These are phyloP conservation scores for Xanthia icteritia DNA, from an alignment of 2,888 invertebrate genomes.

Conservation along the genomic window DNA sequence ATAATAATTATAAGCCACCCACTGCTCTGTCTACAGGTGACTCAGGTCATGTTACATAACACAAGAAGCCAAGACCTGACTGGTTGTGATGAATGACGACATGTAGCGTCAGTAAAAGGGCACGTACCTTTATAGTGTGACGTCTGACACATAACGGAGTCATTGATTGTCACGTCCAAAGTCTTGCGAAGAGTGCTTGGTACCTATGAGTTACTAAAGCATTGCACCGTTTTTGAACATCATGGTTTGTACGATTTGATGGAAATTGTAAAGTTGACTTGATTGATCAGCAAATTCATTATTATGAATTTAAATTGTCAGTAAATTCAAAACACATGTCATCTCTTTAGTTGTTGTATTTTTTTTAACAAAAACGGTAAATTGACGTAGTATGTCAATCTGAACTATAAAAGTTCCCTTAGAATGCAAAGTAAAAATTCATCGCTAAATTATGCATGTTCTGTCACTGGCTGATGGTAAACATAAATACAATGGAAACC, in stretches of 20 bases:
- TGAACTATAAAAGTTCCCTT: not conserved
- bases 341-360: not conserved
- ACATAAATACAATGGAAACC: not conserved
- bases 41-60: constrained; percentile 43
- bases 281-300: not conserved
- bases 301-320: not conserved
- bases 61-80: constrained; percentile 45
- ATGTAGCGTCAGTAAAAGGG: constrained; percentile 49
- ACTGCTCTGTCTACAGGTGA: constrained; percentile 18
- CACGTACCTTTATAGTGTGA: constrained; percentile 25
- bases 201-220: constrained; percentile 6
- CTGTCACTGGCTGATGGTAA: not conserved
- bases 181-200: constrained; percentile 21
- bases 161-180: constrained; percentile 41
- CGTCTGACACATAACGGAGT: constrained; percentile 42
- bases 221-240: not conserved
- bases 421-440: not conserved
- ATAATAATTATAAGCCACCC: constrained; percentile 8
- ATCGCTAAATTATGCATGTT: not conserved
- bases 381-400: not conserved
- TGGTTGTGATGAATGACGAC: constrained; percentile 28
- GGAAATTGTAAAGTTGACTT: not conserved
- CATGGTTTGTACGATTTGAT: not conserved
- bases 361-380: not conserved
- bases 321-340: not conserved